Evolutionary conservation across 2,113 vertebrate genomes (phyloP).

Genomic region (Phylloscopus trochiloides): DNA sequence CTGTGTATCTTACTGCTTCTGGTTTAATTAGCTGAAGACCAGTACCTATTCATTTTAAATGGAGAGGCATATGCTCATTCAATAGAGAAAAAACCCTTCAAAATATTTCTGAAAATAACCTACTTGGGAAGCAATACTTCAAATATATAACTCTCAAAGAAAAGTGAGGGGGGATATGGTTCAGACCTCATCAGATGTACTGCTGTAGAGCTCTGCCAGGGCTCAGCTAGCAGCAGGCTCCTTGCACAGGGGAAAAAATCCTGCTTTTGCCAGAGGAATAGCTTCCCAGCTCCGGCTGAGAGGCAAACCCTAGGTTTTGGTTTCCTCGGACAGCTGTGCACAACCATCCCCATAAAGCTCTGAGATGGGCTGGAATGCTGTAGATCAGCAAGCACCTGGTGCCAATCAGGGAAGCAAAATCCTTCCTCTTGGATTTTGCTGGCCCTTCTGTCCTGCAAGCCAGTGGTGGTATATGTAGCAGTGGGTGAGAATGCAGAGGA

Average conservation of each 20-base stretch:
- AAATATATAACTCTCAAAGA: neutral
- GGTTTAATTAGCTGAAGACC: neutral
- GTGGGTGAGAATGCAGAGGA: neutral
- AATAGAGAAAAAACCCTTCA: neutral
- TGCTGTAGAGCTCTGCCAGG: neutral
- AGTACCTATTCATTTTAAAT: neutral
- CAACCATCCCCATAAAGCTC: neutral
- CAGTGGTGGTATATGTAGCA: neutral
- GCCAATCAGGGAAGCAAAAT: neutral
- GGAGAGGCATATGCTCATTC: neutral
- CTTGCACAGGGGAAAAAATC: neutral
- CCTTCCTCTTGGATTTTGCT: neutral
- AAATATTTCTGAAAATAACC: neutral
- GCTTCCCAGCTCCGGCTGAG: neutral
- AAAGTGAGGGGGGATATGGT: fast-evolving
- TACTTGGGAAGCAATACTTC: neutral
- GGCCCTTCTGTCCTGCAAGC: neutral
- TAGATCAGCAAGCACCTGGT: neutral
- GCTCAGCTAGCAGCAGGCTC: neutral
- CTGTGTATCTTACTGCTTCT: neutral
- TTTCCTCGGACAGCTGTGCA: neutral
- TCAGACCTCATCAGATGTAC: neutral
- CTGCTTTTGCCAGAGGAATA: neutral
- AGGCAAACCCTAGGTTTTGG: neutral
- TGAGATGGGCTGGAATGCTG: neutral